phyloP scores from a whole-genome alignment of 2,888 invertebrate genomes.

The Polyommatus icarus region DNA sequence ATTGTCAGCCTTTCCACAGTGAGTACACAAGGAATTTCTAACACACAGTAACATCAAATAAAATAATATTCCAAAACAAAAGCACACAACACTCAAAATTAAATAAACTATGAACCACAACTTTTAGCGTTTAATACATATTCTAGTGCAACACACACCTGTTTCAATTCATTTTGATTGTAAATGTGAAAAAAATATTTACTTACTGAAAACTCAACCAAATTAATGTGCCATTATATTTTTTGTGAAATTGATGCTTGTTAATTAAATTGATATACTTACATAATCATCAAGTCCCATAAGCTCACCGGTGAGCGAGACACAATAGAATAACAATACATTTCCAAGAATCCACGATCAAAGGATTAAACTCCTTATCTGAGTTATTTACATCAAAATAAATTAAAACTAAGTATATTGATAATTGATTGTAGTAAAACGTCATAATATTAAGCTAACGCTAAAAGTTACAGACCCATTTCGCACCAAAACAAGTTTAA shows the following conservation, averaged over 20 bases:
- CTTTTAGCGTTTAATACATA: slow-evolving; percentile 26
- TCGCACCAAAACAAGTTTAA: slow-evolving; percentile 1
- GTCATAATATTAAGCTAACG: background rate
- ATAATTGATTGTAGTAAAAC: background rate
- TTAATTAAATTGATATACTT: no score
- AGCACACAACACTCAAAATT: slow-evolving; percentile 47
- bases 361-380: no score
- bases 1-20: background rate
- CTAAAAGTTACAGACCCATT: slow-evolving; percentile 14
- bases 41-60: slow-evolving; percentile 43
- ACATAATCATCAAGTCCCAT: no score
- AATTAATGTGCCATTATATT: no score
- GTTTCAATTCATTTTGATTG: background rate
- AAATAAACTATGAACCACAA: slow-evolving; percentile 35
- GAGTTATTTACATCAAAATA: no score
- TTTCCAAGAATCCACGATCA: no score
- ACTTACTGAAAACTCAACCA: background rate
- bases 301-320: no score
- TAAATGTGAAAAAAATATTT: background rate
- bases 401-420: no score
- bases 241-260: no score
- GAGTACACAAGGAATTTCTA: background rate
- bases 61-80: slow-evolving; percentile 45
- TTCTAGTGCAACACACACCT: background rate
- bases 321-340: no score